Evolutionary conservation across 2,113 vertebrate species (phyloP), one percentile per base, ranked within the genome.

Genomic region (Microcebus ravelobensis): DNA sequence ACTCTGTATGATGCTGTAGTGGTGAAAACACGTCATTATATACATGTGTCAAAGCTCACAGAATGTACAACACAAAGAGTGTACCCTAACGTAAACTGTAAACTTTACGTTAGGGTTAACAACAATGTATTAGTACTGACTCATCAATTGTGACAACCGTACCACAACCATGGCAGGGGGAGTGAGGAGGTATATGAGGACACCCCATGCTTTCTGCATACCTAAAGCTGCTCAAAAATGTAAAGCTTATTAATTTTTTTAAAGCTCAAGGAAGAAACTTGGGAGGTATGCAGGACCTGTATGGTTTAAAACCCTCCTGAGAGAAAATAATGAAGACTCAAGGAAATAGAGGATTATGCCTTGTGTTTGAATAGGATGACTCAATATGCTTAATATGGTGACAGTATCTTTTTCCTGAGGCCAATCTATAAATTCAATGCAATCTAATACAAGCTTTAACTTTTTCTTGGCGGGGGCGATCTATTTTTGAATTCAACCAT

Each of bases 1-100:
- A 2, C 15, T 57, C 17, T 34, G 0, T 13, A 2, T 0, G 52
- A 48, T 45, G 3, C 39, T 61, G 39, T 3, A 21, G 29, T 20
- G 39, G 13, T 13, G 18, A 42, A 23, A 14, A 6, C 31, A 20
- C 23, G 57, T 6, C 8, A 5, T 23, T 18, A 61, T 18, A 61
- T 5, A 59, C 3, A 7, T 18, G 39, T 11, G 55, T 50, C 15
- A 20, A 20, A n/a, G 20, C 52, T 34, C 70, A 10, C 0, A 42
- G 42, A 18, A 65, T 21, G 20, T 57, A 57, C 20, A 21, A 57
- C 55, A 21, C 55, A 8, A 57, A 57, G 55, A 57, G 55, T 21
- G 55, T 18, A 57, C 55, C 55, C 55, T 21, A 57, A 20, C 20
- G 27, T 12, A 63, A 63, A 29, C 61, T 63, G 8, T 27, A 63